A percentile compares a stretch with the other conserved stretches of the same genome.
Evolutionary conservation across 2,888 invertebrate genomes (phyloP).

Genomic region (Eupithecia centaureata): DNA sequence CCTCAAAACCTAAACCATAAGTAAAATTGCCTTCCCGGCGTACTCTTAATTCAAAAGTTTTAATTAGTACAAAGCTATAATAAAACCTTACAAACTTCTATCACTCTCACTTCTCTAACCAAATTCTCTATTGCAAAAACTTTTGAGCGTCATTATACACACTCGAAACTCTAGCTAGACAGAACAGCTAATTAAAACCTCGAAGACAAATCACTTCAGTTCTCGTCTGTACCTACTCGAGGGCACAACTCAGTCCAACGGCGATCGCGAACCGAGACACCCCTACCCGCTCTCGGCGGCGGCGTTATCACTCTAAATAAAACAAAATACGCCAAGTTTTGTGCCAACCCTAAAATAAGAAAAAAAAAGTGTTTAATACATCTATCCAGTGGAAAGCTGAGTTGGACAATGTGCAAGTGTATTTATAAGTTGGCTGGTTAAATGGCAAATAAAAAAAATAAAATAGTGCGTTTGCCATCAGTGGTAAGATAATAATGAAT

Average conservation of each 20-base stretch:
- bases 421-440: conserved; percentile 47
- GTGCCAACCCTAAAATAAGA: conserved; percentile 32
- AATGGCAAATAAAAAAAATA: conserved; percentile 79
- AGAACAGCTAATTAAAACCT: conserved; percentile 40
- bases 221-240: conserved; percentile 41
- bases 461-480: conserved; percentile 79
- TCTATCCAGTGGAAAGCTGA: background rate
- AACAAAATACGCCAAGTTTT: conserved; percentile 50
- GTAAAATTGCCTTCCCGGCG: background rate
- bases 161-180: conserved; percentile 36
- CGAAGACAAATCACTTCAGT: conserved; percentile 44
- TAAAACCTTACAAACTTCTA: conserved; percentile 13
- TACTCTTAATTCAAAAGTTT: background rate
- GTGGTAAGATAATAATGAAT: conserved; percentile 73
- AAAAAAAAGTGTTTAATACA: background rate
- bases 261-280: conserved; percentile 57
- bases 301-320: conserved; percentile 48
- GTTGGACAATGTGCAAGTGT: conserved; percentile 35
- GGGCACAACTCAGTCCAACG: conserved; percentile 67
- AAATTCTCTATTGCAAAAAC: conserved; percentile 22
- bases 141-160: conserved; percentile 30
- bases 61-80: conserved; percentile 8
- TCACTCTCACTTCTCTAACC: conserved; percentile 17
- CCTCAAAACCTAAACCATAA: background rate
- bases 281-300: conserved; percentile 49